These are phyloP conservation scores for Papilio helenus DNA, from an alignment of 1,140 invertebrate species.

Conservation along the genomic window DNA sequence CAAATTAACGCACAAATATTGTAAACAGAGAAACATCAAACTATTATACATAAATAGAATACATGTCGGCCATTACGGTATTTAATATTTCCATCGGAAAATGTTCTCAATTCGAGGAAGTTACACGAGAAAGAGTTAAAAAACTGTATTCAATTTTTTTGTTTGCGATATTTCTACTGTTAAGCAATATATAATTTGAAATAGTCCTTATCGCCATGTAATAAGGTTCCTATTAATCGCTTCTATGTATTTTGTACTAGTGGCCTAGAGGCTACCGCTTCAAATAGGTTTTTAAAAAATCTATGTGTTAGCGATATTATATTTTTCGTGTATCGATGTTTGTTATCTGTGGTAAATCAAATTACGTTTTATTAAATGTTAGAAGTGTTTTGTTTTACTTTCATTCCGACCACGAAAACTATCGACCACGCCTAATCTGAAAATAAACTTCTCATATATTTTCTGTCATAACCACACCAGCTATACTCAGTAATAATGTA, in stretches of 20 bases:
- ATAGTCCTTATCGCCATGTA: background rate
- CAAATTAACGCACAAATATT: too few species aligned
- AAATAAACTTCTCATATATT: too few species aligned
- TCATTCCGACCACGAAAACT: background rate
- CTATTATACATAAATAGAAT: too few species aligned
- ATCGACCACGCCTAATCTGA: background rate
- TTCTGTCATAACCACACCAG: too few species aligned
- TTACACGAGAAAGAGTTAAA: too few species aligned
- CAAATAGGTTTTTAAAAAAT: constrained; percentile 1
- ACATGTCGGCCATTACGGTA: too few species aligned
- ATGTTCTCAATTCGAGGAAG: too few species aligned
- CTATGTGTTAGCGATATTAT: background rate
- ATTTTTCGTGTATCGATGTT: constrained; percentile 9
- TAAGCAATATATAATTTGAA: background rate
- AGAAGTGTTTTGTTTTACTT: background rate
- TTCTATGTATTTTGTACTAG: background rate
- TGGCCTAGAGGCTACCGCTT: background rate
- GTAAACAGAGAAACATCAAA: too few species aligned
- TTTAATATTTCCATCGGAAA: too few species aligned
- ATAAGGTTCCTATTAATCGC: constrained; percentile 17
- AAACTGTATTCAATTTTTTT: too few species aligned
- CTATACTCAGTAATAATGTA: too few species aligned
- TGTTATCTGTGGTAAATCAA: background rate
- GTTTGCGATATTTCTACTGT: too few species aligned
- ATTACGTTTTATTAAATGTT: constrained; percentile 19